These are phyloP conservation scores for Thereva unica DNA, from an alignment of 2,888 invertebrate species.

Conservation along the genomic window DNA sequence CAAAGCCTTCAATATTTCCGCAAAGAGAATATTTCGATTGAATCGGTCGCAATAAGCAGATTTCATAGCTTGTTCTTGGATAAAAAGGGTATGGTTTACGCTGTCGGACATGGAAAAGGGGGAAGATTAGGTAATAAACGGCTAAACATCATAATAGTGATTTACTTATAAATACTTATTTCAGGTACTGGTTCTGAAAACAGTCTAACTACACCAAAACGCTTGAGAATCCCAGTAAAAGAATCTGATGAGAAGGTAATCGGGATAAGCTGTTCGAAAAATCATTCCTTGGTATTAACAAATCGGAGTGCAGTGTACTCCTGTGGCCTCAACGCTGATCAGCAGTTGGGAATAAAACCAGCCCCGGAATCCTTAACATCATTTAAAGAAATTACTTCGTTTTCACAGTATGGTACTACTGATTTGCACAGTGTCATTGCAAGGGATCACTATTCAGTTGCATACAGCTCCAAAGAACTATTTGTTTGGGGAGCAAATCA, in stretches of 20 bases:
- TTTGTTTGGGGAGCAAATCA: conserved; percentile 83
- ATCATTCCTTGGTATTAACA: conserved; percentile 55
- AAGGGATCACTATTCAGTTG: conserved; percentile 72
- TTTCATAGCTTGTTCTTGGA: conserved; percentile 56
- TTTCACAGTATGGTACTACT: conserved; percentile 56
- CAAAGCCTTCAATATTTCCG: conserved; percentile 72
- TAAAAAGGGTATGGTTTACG: conserved; percentile 62
- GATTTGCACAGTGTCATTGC: conserved; percentile 65
- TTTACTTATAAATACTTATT: conserved; percentile 69
- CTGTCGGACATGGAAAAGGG: conserved; percentile 81
- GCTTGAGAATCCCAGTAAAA: conserved; percentile 43
- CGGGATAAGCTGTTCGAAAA: conserved; percentile 52
- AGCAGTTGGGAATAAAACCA: conserved; percentile 66
- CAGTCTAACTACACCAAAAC: conserved; percentile 53
- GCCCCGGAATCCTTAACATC: conserved; percentile 57
- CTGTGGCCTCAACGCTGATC: conserved; percentile 68
- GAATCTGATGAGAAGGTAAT: conserved; percentile 48
- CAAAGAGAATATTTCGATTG: conserved; percentile 63
- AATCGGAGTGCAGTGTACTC: conserved; percentile 58
- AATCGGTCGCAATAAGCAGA: conserved; percentile 61
- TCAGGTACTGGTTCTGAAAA: conserved; percentile 68
- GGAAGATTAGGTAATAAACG: conserved; percentile 68
- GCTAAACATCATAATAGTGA: conserved; percentile 65
- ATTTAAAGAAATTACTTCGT: conserved; percentile 52
- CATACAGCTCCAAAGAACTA: conserved; percentile 65